Conservation (phyloP, 2,888 invertebrate species). For the Disparrhopalites patrizii region DNA sequence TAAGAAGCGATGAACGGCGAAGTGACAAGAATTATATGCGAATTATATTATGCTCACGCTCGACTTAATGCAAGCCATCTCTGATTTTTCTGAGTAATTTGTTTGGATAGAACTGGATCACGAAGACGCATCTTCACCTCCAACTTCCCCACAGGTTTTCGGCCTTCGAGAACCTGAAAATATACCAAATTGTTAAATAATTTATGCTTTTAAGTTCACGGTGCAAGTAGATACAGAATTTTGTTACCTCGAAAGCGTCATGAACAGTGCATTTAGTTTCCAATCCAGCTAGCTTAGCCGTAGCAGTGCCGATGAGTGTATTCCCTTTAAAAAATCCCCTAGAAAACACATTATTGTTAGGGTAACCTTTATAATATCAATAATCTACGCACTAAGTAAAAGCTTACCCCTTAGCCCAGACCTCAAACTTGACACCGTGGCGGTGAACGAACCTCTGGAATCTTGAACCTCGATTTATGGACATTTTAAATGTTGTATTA, state of each 20-base stretch:
- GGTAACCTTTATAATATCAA: too few species aligned
- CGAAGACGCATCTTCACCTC: conserved; percentile 70
- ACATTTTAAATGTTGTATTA: conserved; percentile 71
- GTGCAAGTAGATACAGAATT: conserved; percentile 50
- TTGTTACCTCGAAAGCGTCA: conserved; percentile 88
- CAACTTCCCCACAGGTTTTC: conserved; percentile 20
- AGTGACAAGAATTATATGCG: too few species aligned
- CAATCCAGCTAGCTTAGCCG: conserved; percentile 80
- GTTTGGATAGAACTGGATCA: conserved; percentile 81
- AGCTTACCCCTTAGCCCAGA: conserved; percentile 85
- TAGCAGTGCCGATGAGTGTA: conserved; percentile 73
- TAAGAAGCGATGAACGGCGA: too few species aligned
- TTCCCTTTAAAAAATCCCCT: conserved; percentile 86
- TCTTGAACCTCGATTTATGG: conserved; percentile 72
- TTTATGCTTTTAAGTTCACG: not conserved
- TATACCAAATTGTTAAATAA: not conserved
- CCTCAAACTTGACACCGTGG: conserved; percentile 82
- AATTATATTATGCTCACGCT: too few species aligned
- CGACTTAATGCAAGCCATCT: conserved; percentile 82
- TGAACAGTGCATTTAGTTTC: conserved; percentile 85
- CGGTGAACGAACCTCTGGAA: conserved; percentile 84
- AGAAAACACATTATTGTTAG: too few species aligned
- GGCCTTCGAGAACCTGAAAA: not conserved
- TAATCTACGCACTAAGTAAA: not conserved
- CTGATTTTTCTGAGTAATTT: conserved; percentile 81